A percentile compares a stretch with the other conserved stretches of the same genome.
These are phyloP conservation scores for Calosoma granatense DNA, from an alignment of 1,140 invertebrate genomes.

Conservation along the genomic window DNA sequence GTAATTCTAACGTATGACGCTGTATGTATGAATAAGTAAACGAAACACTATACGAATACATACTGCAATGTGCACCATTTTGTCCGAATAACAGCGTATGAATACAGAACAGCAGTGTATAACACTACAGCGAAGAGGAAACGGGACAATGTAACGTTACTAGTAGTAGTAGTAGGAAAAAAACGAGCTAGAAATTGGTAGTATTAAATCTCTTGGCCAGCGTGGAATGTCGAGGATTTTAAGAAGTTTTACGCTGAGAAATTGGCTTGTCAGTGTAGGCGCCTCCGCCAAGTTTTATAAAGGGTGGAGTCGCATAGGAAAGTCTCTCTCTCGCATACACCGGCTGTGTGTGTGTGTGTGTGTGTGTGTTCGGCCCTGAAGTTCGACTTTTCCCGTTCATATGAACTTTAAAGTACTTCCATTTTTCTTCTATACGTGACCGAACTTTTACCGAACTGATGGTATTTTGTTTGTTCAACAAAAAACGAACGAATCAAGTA, in stretches of 20 bases:
- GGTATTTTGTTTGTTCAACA: neutral
- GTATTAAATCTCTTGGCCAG: conserved; percentile 19
- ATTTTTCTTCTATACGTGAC: neutral
- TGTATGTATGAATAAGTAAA: no score
- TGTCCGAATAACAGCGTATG: no score
- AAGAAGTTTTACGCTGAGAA: conserved; percentile 17
- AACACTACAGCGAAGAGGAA: no score
- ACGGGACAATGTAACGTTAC: no score
- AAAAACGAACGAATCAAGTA: no score
- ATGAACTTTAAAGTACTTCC: neutral
- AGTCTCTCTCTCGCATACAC: no score
- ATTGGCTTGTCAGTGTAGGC: conserved; percentile 18
- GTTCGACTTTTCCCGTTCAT: neutral
- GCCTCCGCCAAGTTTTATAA: conserved; percentile 16
- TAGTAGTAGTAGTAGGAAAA: no score
- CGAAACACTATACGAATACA: no score
- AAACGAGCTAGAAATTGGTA: conserved; percentile 15
- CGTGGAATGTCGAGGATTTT: conserved; percentile 13
- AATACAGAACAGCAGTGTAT: neutral
- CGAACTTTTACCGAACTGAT: neutral
- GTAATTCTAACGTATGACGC: no score
- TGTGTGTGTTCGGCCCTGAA: neutral
- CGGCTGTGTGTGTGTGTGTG: no score
- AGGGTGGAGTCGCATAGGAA: neutral
- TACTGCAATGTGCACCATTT: no score